Percentiles rank a stretch among this genome's conserved stretches.
phyloP scores from a whole-genome alignment of 2,888 invertebrate species.

The Acanthacorydalis orientalis region DNA sequence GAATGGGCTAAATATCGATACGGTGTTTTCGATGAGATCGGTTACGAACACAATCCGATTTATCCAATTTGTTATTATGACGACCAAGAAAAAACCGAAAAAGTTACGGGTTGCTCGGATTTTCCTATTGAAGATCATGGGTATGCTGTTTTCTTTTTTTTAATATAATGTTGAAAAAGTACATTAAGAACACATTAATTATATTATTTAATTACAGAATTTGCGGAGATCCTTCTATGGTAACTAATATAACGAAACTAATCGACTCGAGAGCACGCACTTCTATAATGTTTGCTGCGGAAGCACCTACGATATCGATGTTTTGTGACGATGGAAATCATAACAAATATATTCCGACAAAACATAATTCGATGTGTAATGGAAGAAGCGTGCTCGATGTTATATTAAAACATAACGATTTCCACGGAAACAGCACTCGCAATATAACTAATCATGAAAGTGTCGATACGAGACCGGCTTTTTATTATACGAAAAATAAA shows the following conservation, averaged over 20 bases:
- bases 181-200: neutral
- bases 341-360: constrained; percentile 43
- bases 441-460: constrained; percentile 10
- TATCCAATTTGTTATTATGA: constrained; percentile 37
- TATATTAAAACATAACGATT: constrained; percentile 35
- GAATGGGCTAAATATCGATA: constrained; percentile 51
- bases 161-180: neutral
- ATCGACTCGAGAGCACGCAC: constrained; percentile 30
- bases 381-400: constrained; percentile 40
- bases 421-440: constrained; percentile 16
- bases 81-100: constrained; percentile 21
- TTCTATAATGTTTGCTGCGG: constrained; percentile 34
- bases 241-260: constrained; percentile 24
- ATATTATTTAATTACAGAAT: constrained; percentile 16
- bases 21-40: constrained; percentile 50
- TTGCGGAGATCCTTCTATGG: constrained; percentile 13
- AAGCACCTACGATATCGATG: constrained; percentile 31
- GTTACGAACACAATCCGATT: constrained; percentile 35
- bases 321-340: constrained; percentile 45
- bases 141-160: constrained; percentile 18
- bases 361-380: constrained; percentile 45
- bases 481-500: constrained; percentile 32
- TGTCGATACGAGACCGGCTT: constrained; percentile 28
- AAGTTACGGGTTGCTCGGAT: constrained; percentile 35
- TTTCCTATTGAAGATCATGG: constrained; percentile 29